These are phyloP conservation scores for Phlogophora meticulosa DNA, from an alignment of 2,888 invertebrate species.

Conservation along the genomic window DNA sequence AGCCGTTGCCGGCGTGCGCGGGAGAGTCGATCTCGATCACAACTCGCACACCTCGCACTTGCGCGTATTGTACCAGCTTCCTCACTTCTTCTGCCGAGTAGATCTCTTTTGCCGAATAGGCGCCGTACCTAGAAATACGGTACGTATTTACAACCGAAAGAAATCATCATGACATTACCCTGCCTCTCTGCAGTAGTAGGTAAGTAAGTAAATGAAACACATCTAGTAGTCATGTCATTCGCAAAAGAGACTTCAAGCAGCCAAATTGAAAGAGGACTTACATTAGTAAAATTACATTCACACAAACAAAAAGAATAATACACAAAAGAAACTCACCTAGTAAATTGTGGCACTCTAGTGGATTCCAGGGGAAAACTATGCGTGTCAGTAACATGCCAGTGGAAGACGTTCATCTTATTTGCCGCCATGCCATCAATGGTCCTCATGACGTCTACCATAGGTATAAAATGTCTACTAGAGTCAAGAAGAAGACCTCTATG, in stretches of 20 bases:
- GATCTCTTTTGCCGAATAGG: slow-evolving; percentile 93
- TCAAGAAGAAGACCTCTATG: slow-evolving; percentile 97
- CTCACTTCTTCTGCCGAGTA: slow-evolving; percentile 93
- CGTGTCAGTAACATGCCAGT: slow-evolving; percentile 98
- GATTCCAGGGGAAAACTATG: slow-evolving; percentile 97
- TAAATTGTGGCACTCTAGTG: slow-evolving; percentile 93
- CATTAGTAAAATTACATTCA: neutral
- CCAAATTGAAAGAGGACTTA: neutral
- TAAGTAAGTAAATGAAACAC: neutral
- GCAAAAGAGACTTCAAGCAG: neutral
- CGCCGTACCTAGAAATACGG: slow-evolving; percentile 92
- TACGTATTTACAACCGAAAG: too few species aligned
- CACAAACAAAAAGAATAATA: neutral
- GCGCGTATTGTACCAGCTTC: slow-evolving; percentile 94
- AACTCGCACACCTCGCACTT: slow-evolving; percentile 95
- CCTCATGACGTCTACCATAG: slow-evolving; percentile 92
- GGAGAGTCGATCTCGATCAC: slow-evolving; percentile 97
- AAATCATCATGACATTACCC: too few species aligned
- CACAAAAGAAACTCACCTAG: slow-evolving; percentile 88
- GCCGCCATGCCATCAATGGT: slow-evolving; percentile 96
- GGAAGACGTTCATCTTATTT: slow-evolving; percentile 97
- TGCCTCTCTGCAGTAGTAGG: neutral
- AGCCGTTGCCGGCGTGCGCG: slow-evolving; percentile 96
- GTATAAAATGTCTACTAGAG: slow-evolving; percentile 96
- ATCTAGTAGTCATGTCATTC: too few species aligned